A percentile compares a stretch with the other conserved stretches of the same genome.
These are phyloP conservation scores for Microctonus hyperodae DNA, from an alignment of 2,888 invertebrate genomes.

Conservation along the genomic window DNA sequence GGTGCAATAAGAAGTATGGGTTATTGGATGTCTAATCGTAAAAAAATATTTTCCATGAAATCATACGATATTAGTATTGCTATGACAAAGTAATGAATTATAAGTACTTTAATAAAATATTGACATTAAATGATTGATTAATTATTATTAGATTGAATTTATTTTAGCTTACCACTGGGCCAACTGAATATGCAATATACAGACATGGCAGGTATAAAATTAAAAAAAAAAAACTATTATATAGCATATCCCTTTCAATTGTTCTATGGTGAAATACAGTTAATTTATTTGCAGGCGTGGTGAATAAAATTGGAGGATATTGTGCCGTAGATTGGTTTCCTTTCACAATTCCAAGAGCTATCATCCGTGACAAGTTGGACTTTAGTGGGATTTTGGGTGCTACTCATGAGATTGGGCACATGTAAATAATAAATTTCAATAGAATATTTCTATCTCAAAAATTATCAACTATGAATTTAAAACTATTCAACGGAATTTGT, in stretches of 20 bases:
- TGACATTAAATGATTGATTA: too few species aligned
- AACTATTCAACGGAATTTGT: not conserved
- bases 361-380: not conserved
- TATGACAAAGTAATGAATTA: conserved; percentile 6
- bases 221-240: too few species aligned
- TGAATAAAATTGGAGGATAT: not conserved
- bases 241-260: too few species aligned
- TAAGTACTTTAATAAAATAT: not conserved
- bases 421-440: not conserved
- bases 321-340: not conserved
- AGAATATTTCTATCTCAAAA: not conserved
- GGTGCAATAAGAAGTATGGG: not conserved
- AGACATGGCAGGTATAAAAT: too few species aligned
- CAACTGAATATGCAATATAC: too few species aligned
- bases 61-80: not conserved
- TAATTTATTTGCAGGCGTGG: not conserved
- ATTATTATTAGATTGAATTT: too few species aligned
- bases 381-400: not conserved
- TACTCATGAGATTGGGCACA: not conserved
- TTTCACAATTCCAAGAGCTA: not conserved
- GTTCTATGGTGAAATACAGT: too few species aligned
- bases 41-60: not conserved
- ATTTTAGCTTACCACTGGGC: not conserved
- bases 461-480: not conserved
- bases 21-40: not conserved